Evolutionary conservation across 2,888 invertebrate species (phyloP), one percentile per base, ranked within the genome.

Genomic region (Drosophila affinis): DNA sequence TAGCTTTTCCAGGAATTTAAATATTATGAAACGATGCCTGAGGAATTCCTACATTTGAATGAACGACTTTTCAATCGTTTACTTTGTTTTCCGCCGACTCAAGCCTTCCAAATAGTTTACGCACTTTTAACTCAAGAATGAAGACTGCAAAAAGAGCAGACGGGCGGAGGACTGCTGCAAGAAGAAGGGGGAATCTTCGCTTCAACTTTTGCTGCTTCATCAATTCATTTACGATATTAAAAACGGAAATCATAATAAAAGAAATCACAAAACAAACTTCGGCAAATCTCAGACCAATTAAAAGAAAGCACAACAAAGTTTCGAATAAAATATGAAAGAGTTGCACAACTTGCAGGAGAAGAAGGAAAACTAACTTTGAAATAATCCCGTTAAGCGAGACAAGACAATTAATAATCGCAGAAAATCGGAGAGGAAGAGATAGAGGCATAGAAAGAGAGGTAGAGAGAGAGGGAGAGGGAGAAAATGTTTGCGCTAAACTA

Each of bases 331-430:
- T 64, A 49, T 54, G 39, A 62, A 24, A 47, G 54, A 76, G 63
- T 62, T 78, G 59, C 61, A 45, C 18, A 67, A 63, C 72, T 70
- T 52, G 51, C 54, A 44, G 46, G 32, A n/a, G 10, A 18, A 34
- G 39, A 32, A 57, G 17, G 46, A 51, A 63, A 51, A 27, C 45
- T 47, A 61, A 60, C 56, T 65, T 63, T 53, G 48, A 61, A 67
- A 70, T 71, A 81, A 78, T 72, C 39, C 64, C 44, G 51, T 80
- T 81, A 48, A 70, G 67, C 65, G 71, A 64, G 71, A 74, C 61
- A 60, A 76, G 78, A 84, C 82, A 85, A 85, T 85, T 85, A 84
- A 84, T 86, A 77, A 80, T 69, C 71, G 48, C 45, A 17, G 72
- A 24, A 32, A 58, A 53, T 48, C 47, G 29, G 14, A 39, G 14